Evolutionary conservation across 2,888 invertebrate genomes (phyloP).

Genomic region (Drosophila austrosaltans): DNA sequence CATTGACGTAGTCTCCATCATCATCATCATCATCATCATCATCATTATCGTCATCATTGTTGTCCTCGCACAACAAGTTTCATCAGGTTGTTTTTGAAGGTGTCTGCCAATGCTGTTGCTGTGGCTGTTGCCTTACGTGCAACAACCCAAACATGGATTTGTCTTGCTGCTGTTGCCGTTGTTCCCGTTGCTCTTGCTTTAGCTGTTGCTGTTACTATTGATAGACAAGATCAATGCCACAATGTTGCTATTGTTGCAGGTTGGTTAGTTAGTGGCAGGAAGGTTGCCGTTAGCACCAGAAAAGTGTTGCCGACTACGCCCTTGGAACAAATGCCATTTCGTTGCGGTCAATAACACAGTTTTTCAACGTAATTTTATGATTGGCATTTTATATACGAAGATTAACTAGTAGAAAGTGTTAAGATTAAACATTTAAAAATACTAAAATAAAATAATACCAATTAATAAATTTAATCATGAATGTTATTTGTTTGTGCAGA

Average conservation of each 20-base stretch:
- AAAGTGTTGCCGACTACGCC: constrained; percentile 52
- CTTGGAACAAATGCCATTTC: constrained; percentile 69
- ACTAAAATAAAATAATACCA: no score
- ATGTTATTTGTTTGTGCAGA: no score
- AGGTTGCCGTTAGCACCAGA: constrained; percentile 42
- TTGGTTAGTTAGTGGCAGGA: constrained; percentile 38
- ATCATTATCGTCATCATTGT: constrained; percentile 31
- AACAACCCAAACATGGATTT: constrained; percentile 36
- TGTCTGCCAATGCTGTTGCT: constrained; percentile 38
- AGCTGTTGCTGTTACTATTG: constrained; percentile 36
- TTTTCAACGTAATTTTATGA: neutral
- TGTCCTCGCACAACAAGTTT: constrained; percentile 61
- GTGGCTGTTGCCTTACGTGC: constrained; percentile 62
- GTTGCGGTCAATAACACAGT: constrained; percentile 26
- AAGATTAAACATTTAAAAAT: neutral
- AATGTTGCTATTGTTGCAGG: constrained; percentile 29
- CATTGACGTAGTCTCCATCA: constrained; percentile 61
- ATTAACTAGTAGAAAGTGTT: neutral
- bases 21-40: constrained; percentile 24
- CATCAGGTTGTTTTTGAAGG: constrained; percentile 51
- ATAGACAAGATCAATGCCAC: constrained; percentile 68
- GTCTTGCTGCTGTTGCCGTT: constrained; percentile 21
- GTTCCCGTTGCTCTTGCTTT: constrained; percentile 32
- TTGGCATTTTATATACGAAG: neutral
- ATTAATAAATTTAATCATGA: no score